Base-by-base conservation (phyloP, 2,888 invertebrate species). In the Himalopsyche anomala region DNA sequence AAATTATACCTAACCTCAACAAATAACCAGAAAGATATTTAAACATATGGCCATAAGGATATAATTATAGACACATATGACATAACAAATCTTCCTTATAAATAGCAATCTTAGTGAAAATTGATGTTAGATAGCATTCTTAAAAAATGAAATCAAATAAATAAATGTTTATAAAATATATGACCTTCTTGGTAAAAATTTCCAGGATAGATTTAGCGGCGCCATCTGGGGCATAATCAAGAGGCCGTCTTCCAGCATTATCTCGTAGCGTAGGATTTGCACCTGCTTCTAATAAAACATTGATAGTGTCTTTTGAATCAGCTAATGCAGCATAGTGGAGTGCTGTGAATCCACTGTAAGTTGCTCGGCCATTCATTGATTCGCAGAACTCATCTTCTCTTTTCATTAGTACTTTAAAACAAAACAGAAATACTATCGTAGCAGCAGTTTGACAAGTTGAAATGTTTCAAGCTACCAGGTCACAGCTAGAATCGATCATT, bases 281-380 rank as follows among this genome's bases (percentile, higher is more conserved):
- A 87, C 97, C 97, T 89, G 94, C 94, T 87, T 95, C 94, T 15
- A 98, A 91, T 83, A 98, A 93, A 62, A 94, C 91, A 90, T 94
- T 92, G 8, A 96, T 95, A 56, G 95, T 93, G 38, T 93, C 93
- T 4, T 93, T 90, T 89, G 96, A 95, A 92, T 97, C 96, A 2
- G 95, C 94, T 80, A 98, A 92, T 83, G 96, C 97, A 12, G 98
- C 98, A 93, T 98, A 98, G 91, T 98, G 98, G 89, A 98, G 93
- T 82, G 98, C 95, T 85, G 98, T 98, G 92, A 97, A 97, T 54
- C 97, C 98, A 89, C 95, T 94, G 91, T 97, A 98, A 11, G 95
- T 96, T 0, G 96, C 96, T 89, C 95, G 94, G 89, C 94, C 95
- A 90, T 95, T 95, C 91, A 96, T 93, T 79, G 94, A 91, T 89